Conservation (phyloP, 2,113 vertebrate genomes). For the Leptosomus discolor region DNA sequence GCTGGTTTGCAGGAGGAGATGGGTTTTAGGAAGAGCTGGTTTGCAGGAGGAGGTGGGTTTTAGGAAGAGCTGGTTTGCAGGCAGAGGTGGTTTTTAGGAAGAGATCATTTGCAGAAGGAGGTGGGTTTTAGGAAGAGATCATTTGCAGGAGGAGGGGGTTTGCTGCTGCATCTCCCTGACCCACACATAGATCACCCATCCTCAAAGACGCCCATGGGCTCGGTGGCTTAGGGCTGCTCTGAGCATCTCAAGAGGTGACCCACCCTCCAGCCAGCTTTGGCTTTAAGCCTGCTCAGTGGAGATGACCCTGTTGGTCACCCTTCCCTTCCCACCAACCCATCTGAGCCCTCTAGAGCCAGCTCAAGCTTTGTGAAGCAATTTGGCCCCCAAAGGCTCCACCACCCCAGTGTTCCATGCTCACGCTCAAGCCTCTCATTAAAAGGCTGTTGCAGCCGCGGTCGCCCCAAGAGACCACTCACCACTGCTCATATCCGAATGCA, state of each 20-base stretch:
- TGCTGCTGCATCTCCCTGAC: not conserved
- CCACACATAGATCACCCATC: fast-evolving
- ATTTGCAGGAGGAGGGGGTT: not conserved
- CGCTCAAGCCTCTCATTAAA: fast-evolving
- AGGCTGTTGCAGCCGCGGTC: not conserved
- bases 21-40: too few species aligned
- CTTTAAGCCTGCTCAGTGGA: not conserved
- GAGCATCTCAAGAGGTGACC: not conserved
- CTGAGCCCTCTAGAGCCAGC: not conserved
- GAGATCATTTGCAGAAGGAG: too few species aligned
- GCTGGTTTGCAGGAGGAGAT: not conserved
- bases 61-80: too few species aligned
- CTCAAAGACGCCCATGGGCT: not conserved
- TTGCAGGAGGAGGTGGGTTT: too few species aligned
- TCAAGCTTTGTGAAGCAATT: fast-evolving
- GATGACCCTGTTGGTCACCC: not conserved
- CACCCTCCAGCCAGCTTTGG: not conserved
- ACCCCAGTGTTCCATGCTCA: not conserved
- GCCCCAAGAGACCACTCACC: not conserved
- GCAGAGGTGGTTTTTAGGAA: too few species aligned
- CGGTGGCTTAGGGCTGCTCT: not conserved
- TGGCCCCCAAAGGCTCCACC: not conserved
- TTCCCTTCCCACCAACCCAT: not conserved
- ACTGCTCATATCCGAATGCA: slow-evolving; percentile 72
- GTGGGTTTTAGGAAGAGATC: too few species aligned